Percentiles rank a stretch among this genome's conserved stretches.
phyloP scores from a whole-genome alignment of 2,797 vertebrate species.

The Anguilla anguilla region DNA sequence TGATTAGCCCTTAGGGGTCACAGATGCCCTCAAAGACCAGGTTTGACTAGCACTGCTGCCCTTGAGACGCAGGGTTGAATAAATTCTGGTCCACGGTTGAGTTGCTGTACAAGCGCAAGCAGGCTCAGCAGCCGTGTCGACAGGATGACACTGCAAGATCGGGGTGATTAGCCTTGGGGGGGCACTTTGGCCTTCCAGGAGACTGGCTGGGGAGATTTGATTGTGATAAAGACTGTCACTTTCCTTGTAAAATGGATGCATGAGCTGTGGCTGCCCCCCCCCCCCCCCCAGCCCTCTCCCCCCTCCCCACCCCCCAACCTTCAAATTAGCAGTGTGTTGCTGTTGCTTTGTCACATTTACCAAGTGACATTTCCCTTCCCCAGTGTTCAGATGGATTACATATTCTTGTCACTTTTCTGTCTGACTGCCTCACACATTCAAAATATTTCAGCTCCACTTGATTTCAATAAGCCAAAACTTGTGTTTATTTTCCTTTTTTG shows the following conservation, averaged over 20 bases:
- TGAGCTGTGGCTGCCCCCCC: not conserved
- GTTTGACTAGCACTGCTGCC: not conserved
- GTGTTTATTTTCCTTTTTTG: not conserved
- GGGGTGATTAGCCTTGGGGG: not conserved
- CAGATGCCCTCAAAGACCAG: not conserved
- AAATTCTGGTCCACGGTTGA: not conserved
- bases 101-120: not conserved
- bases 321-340: not conserved
- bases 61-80: not conserved
- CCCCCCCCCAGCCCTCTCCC: not conserved
- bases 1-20: not conserved
- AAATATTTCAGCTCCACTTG: not conserved
- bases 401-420: not conserved
- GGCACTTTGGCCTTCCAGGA: not conserved
- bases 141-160: not conserved
- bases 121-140: not conserved
- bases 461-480: not conserved
- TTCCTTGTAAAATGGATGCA: not conserved
- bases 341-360: not conserved
- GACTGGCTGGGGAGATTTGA: not conserved
- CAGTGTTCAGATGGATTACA: not conserved
- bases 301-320: not conserved
- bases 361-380: not conserved
- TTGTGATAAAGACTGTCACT: slow-evolving; percentile 1
- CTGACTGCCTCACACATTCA: not conserved